Conservation (phyloP, 2,888 invertebrate genomes). For the Anaspis maculata region DNA sequence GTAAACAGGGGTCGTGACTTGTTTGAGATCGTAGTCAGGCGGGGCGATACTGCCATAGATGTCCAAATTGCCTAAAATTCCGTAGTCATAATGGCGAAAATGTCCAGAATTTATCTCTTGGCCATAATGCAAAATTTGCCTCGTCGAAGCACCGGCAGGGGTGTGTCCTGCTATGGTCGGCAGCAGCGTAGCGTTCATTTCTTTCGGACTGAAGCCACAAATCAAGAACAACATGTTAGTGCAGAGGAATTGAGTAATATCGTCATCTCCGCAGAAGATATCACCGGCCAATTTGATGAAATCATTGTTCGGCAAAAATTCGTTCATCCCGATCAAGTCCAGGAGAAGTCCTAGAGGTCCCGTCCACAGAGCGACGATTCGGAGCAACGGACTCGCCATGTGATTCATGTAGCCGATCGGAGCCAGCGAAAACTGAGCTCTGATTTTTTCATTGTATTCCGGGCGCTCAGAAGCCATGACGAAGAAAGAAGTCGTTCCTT, state of each 20-base stretch:
- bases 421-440: conserved; percentile 57
- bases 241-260: too few relatives aligned
- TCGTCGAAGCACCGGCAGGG: conserved; percentile 43
- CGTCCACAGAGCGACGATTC: conserved; percentile 1
- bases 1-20: conserved; percentile 40
- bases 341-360: conserved; percentile 4
- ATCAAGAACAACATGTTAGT: conserved; percentile 23
- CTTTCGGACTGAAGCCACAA: conserved; percentile 24
- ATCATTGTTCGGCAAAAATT: too few relatives aligned
- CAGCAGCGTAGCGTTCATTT: conserved; percentile 26
- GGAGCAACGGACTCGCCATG: conserved; percentile 33
- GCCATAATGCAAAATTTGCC: conserved; percentile 59
- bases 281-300: too few relatives aligned
- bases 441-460: conserved; percentile 54
- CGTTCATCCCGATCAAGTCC: conserved; percentile 19
- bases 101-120: conserved; percentile 17
- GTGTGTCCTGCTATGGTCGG: conserved; percentile 26
- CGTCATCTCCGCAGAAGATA: too few relatives aligned
- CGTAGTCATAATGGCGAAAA: conserved; percentile 50
- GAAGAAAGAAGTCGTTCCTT: conserved; percentile 57
- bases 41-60: conserved; percentile 35
- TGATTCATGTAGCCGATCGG: conserved; percentile 58
- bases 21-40: conserved; percentile 40
- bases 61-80: conserved; percentile 28
- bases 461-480: conserved; percentile 52